These are phyloP conservation scores for roundworm (Caenorhabditis elegans) DNA, from an alignment of 1,140 invertebrate species.

Conservation along the genomic window DNA sequence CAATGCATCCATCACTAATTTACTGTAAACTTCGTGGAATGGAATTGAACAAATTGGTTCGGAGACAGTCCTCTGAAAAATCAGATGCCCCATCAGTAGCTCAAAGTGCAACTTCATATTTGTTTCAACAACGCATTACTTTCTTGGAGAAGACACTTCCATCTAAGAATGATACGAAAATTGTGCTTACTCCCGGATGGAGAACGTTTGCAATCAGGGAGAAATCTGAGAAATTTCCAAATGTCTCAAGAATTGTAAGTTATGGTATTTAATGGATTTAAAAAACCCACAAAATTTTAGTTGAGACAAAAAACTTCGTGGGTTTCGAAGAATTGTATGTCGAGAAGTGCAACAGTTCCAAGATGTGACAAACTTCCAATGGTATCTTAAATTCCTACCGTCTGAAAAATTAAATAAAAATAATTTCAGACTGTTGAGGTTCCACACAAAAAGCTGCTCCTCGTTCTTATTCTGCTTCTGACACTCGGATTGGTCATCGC, in stretches of 20 bases:
- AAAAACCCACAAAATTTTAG: neutral
- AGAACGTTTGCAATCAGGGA: neutral
- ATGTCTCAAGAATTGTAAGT: neutral
- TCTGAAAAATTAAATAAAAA: neutral
- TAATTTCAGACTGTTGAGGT: neutral
- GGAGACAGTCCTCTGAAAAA: neutral
- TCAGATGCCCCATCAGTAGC: neutral
- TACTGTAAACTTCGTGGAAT: neutral
- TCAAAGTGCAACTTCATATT: neutral
- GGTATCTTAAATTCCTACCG: neutral
- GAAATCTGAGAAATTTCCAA: neutral
- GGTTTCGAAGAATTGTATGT: neutral
- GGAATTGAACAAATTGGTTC: neutral
- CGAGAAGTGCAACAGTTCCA: neutral
- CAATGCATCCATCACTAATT: neutral
- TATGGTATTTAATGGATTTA: no score
- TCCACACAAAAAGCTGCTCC: neutral
- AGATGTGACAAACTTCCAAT: slow-evolving; percentile 21
- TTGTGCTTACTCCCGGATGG: neutral
- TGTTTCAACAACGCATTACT: neutral
- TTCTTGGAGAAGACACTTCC: slow-evolving; percentile 2
- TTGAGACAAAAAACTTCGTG: neutral
- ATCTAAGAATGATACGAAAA: neutral
- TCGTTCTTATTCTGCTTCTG: neutral
- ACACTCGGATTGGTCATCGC: neutral